Evolutionary conservation across 2,888 invertebrate species (phyloP), one percentile per base, ranked within the genome.

Genomic region (Boloria euphrosyne): DNA sequence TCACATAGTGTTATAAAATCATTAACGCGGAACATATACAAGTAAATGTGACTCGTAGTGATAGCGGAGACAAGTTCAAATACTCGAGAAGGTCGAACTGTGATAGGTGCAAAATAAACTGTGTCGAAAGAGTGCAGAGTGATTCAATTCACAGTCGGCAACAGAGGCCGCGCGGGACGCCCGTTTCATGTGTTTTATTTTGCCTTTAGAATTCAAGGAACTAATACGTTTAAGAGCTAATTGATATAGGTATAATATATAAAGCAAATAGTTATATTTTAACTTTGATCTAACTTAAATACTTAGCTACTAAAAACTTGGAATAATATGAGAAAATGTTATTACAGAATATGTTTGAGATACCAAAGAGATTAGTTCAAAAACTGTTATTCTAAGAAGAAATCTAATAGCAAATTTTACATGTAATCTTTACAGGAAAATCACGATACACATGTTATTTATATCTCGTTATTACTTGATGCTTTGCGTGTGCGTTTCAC

Each of bases 41-140:
- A 59, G 55, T 47, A 18, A 62, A 62, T 54, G 46, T 62, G 31
- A 18, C 44, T 18, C 14, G 14, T 47, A 46, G 66, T 74, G 80
- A 81, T 79, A 80, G 76, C 66, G 67, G 70, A 80, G 76, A 72
- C 80, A 83, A 85, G 83, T 83, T 83, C 82, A 87, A 85, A 85
- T 83, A 85, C 82, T 82, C 77, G 77, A 78, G 82, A 83, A 86
- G 86, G 84, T 85, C 83, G 81, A 76, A 78, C 73, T 73, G 78
- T 77, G 80, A 82, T 80, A 73, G 77, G 70, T 75, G 71, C 76
- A 79, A 78, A 80, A 75, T 76, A 78, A 81, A 79, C 73, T 81
- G 77, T 84, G 81, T 81, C 82, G 83, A 80, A 84, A 67, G 62
- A 67, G 63, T 43, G 6, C 55, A 38, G 55, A 71, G 57, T 65